A percentile compares a stretch with the other conserved stretches of the same genome.
Conservation (phyloP, 2,797 vertebrate genomes). For the Poeciliopsis turneri region DNA sequence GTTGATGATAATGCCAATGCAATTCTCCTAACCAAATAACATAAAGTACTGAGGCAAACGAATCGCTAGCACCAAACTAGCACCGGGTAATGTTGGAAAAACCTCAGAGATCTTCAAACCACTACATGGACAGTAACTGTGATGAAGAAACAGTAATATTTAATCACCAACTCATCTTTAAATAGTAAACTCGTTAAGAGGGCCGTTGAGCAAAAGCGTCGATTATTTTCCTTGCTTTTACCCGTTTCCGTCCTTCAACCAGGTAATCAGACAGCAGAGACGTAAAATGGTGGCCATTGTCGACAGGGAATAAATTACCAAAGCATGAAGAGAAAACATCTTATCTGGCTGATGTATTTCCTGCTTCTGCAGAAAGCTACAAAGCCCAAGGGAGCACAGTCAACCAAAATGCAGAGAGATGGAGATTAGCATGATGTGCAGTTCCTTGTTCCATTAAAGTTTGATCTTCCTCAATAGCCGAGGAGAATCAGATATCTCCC, state of each 20-base stretch:
- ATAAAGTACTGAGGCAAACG: not conserved
- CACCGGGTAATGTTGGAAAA: not conserved
- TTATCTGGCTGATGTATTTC: slow-evolving; percentile 79
- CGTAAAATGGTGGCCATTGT: slow-evolving; percentile 69
- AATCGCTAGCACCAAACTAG: not conserved
- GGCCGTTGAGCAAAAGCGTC: slow-evolving; percentile 38
- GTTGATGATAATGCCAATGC: not conserved
- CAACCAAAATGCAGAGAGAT: slow-evolving; percentile 74
- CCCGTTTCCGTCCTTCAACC: slow-evolving; percentile 36
- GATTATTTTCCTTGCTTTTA: slow-evolving; percentile 40
- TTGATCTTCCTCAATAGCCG: slow-evolving; percentile 82
- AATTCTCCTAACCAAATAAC: not conserved
- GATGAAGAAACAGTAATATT: not conserved
- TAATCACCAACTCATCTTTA: not conserved
- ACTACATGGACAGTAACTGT: not conserved
- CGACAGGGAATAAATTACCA: slow-evolving; percentile 76
- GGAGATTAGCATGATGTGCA: slow-evolving; percentile 80
- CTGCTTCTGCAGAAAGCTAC: slow-evolving; percentile 76
- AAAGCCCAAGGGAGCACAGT: slow-evolving; percentile 70
- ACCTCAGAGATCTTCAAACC: not conserved
- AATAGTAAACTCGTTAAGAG: slow-evolving; percentile 19
- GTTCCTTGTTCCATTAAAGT: slow-evolving; percentile 82
- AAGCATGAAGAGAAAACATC: slow-evolving; percentile 74
- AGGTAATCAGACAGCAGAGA: slow-evolving; percentile 66
- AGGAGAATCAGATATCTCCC: slow-evolving; percentile 80